Base-by-base conservation (phyloP, 1,140 invertebrate species). In the Ctenoplectra terminalis region DNA sequence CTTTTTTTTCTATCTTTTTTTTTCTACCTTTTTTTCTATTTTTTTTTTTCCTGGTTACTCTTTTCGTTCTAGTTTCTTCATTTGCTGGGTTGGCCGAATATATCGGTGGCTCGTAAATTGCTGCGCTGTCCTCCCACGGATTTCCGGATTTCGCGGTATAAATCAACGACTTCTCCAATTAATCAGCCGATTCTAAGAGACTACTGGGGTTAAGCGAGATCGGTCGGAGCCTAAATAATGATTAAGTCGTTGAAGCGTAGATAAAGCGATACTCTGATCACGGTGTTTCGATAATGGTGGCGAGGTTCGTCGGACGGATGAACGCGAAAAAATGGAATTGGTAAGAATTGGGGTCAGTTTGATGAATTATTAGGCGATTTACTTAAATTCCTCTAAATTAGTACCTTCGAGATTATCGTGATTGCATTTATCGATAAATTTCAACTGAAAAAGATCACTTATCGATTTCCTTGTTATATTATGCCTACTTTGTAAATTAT, bases 71-170 rank as follows among this genome's bases (percentile, higher is more conserved):
- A 6, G 3, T 40, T 40, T 26, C 1, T 17, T n/a, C 3, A 1
- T 15, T 17, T 31, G 11, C 8, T 20, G 15, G 29, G 8, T 17
- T 17, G 7, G 13, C 8, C n/a, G 23, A 13, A 37, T 61, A 40
- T 29, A 61, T 48, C 26, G 9, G n/a, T 34, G 29, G 43, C 40
- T 61, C 71, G 56, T 61, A 74, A 61, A 74, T 74, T 46, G 48
- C 50, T 2, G 2, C 31, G 11, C 56, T 37, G 29, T 74, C 31
- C 71, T 9, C 56, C 31, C 56, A 61, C 29, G 31, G 71, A 74
- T 48, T 74, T 74, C 43, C 71, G 29, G 71, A 61, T 61, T 37
- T 61, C 71, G 56, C 56, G 56, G 56, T 61, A 48, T 48, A 61
- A 37, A 74, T 74, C 71, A 48, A 31, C 43, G 56, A 17, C 7